phyloP scores from a whole-genome alignment of 1,140 invertebrate species.

The Rhopalosiphum maidis region DNA sequence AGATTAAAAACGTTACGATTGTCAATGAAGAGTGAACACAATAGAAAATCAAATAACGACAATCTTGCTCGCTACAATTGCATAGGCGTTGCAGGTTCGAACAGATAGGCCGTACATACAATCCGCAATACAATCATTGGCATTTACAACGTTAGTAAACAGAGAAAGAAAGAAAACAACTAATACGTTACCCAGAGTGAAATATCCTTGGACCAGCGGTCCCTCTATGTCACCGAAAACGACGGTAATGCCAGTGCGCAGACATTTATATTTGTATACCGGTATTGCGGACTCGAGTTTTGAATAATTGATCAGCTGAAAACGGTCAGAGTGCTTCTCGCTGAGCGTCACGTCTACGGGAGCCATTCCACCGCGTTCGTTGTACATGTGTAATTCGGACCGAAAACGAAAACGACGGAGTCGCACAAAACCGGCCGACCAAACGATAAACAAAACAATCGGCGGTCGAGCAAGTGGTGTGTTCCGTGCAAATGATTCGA shows the following conservation, averaged over 20 bases:
- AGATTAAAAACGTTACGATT: too few relatives aligned
- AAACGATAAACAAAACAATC: not conserved
- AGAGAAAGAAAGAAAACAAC: not conserved
- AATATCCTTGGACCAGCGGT: slow-evolving; percentile 84
- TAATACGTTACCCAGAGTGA: slow-evolving; percentile 76
- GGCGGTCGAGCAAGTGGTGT: not conserved
- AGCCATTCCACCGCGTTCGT: slow-evolving; percentile 26
- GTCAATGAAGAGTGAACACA: too few relatives aligned
- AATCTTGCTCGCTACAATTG: not conserved
- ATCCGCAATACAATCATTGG: not conserved
- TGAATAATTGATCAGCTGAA: slow-evolving; percentile 70
- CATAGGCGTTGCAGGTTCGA: not conserved
- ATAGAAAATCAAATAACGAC: not conserved
- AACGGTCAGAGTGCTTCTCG: slow-evolving; percentile 61
- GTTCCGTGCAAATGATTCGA: not conserved
- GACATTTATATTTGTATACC: slow-evolving; percentile 82
- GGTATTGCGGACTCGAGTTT: slow-evolving; percentile 76
- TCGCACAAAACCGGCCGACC: not conserved
- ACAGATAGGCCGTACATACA: not conserved
- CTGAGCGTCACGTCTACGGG: slow-evolving; percentile 39
- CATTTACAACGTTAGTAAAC: not conserved
- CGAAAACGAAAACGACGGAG: not conserved
- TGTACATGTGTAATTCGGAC: not conserved
- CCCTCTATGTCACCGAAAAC: slow-evolving; percentile 84
- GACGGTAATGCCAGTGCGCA: slow-evolving; percentile 78